Percentiles rank a stretch among this genome's conserved stretches.
Evolutionary conservation across 2,797 vertebrate genomes (phyloP).

Genomic region (Arrhamphus sclerolepis): DNA sequence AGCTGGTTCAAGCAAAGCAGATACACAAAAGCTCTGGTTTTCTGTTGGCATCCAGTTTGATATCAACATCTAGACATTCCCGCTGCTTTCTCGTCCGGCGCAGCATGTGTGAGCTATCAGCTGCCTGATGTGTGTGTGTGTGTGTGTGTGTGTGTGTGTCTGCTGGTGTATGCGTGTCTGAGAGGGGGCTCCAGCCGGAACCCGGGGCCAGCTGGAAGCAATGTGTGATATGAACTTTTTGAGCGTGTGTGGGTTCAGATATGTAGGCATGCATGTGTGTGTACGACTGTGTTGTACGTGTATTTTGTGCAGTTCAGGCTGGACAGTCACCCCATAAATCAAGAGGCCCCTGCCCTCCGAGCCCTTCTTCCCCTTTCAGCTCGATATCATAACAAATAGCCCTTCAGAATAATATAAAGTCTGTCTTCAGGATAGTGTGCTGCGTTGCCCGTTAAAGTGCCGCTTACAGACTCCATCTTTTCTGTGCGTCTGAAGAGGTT

Average conservation of each 20-base stretch:
- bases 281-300: conserved; percentile 13
- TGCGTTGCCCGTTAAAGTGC: conserved; percentile 25
- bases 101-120: conserved; percentile 46
- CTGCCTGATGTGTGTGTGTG: conserved; percentile 34
- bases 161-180: not conserved
- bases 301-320: conserved; percentile 10
- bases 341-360: conserved; percentile 54
- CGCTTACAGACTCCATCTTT: conserved; percentile 59
- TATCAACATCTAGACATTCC: conserved; percentile 39
- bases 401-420: conserved; percentile 71
- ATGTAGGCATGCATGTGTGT: conserved; percentile 17
- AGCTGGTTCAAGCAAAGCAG: not conserved
- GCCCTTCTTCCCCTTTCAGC: conserved; percentile 44
- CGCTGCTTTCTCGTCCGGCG: conserved; percentile 45
- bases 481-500: conserved; percentile 72
- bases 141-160: conserved; percentile 29
- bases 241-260: conserved; percentile 33
- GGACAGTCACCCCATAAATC: conserved; percentile 73
- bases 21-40: not conserved
- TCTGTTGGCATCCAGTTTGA: conserved; percentile 15
- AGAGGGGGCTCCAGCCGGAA: conserved; percentile 31
- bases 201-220: conserved; percentile 66
- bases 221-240: conserved; percentile 61
- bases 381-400: conserved; percentile 70
- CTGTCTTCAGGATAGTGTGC: conserved; percentile 60